Evolutionary conservation across 2,797 vertebrate genomes (phyloP).

Genomic region (Betta splendens): DNA sequence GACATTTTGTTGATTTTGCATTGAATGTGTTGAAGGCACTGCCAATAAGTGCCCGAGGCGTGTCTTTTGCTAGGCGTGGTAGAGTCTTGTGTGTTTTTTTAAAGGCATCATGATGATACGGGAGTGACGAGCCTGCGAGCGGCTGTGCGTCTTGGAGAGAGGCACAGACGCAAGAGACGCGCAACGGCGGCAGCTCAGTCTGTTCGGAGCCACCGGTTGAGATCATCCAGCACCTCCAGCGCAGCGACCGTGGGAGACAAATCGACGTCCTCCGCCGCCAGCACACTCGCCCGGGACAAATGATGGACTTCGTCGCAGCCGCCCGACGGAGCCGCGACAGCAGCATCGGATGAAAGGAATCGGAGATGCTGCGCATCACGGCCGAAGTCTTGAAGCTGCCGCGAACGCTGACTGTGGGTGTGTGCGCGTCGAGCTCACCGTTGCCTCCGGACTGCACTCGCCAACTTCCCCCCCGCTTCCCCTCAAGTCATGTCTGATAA

Average conservation of each 20-base stretch:
- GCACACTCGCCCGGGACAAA: neutral
- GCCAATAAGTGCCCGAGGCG: too few species aligned
- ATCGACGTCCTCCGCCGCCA: neutral
- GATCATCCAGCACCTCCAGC: constrained; percentile 44
- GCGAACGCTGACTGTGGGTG: constrained; percentile 55
- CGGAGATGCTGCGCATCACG: constrained; percentile 44
- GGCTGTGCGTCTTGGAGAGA: constrained; percentile 69
- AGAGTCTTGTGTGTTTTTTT: neutral
- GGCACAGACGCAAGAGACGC: constrained; percentile 59
- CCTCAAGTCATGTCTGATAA: constrained; percentile 91
- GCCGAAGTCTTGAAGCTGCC: constrained; percentile 21
- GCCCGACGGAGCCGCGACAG: neutral
- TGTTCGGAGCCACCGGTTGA: constrained; percentile 51
- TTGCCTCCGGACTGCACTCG: constrained; percentile 59
- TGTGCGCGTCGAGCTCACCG: constrained; percentile 57
- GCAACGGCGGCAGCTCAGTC: constrained; percentile 46
- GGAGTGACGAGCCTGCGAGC: constrained; percentile 42
- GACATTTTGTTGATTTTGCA: too few species aligned
- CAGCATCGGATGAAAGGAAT: constrained; percentile 47
- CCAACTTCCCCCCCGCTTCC: constrained; percentile 56
- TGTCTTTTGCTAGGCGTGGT: neutral
- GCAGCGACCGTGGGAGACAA: constrained; percentile 16
- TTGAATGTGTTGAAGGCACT: too few species aligned
- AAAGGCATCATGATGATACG: neutral
- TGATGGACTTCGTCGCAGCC: constrained; percentile 31